These are phyloP conservation scores for Anolis apletophallus DNA, from an alignment of 2,797 vertebrate species.

Conservation along the genomic window DNA sequence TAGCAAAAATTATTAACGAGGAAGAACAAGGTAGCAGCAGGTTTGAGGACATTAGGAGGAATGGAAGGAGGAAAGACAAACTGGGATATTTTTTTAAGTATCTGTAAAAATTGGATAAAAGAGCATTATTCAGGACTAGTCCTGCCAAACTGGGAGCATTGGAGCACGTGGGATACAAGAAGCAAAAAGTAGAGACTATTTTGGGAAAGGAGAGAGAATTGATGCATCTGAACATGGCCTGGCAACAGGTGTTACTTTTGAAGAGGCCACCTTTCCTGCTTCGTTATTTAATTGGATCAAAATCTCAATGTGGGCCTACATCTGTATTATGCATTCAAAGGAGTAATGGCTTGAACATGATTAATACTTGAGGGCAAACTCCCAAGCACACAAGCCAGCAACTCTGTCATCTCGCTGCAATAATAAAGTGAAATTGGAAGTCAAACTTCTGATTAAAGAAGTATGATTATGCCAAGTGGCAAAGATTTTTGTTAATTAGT, in stretches of 20 bases:
- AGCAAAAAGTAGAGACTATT: not conserved
- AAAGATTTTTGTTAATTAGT: conserved; percentile 62
- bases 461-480: conserved; percentile 49
- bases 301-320: conserved; percentile 14
- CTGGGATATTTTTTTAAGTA: too few species aligned
- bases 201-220: too few species aligned
- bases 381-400: conserved; percentile 34
- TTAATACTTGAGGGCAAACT: not conserved
- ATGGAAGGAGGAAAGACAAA: too few species aligned
- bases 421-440: conserved; percentile 27
- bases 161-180: not conserved
- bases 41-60: too few species aligned
- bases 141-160: too few species aligned
- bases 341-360: conserved; percentile 12
- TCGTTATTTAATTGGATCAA: conserved; percentile 35
- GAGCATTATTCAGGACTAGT: too few species aligned
- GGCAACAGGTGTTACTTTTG: not conserved
- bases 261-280: not conserved
- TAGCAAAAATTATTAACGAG: too few species aligned
- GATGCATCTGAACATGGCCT: not conserved
- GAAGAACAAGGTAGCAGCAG: too few species aligned
- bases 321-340: conserved; percentile 51
- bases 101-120: too few species aligned
- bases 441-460: conserved; percentile 51
- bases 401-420: conserved; percentile 26